Evolutionary conservation across 2,797 vertebrate genomes (phyloP).

Genomic region (Corythornis leucogaster): DNA sequence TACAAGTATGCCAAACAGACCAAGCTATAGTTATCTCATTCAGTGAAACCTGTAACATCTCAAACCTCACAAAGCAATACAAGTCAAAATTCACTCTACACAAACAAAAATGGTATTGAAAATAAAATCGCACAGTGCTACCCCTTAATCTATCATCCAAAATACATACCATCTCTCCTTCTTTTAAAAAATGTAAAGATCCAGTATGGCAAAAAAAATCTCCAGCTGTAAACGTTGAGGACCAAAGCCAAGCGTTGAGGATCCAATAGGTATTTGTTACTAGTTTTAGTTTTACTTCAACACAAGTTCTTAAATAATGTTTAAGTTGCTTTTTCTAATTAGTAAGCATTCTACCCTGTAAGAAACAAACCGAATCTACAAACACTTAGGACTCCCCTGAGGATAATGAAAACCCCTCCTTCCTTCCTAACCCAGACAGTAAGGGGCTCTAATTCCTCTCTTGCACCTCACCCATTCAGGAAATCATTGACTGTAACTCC

Average conservation of each 20-base stretch:
- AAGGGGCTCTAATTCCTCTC: background rate
- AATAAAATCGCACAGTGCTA: background rate
- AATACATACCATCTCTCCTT: background rate
- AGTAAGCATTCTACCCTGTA: background rate
- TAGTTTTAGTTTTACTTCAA: background rate
- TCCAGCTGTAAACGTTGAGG: background rate
- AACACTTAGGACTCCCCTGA: background rate
- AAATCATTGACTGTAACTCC: slow-evolving; percentile 8
- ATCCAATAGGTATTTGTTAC: background rate
- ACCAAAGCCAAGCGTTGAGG: background rate
- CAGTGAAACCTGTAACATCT: background rate
- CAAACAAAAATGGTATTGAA: background rate
- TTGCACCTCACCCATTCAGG: slow-evolving; percentile 2
- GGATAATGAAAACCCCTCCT: background rate
- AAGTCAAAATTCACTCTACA: background rate
- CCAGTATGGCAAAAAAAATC: background rate
- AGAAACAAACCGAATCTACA: background rate
- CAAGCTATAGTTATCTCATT: background rate
- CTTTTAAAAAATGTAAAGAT: background rate
- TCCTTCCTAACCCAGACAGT: background rate
- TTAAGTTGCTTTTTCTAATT: background rate
- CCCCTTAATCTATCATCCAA: background rate
- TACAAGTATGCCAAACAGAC: rapidly evolving
- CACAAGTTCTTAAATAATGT: background rate
- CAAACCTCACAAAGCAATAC: background rate